Evolutionary conservation across 2,888 invertebrate species (phyloP).

Genomic region (Lobophora halterata): DNA sequence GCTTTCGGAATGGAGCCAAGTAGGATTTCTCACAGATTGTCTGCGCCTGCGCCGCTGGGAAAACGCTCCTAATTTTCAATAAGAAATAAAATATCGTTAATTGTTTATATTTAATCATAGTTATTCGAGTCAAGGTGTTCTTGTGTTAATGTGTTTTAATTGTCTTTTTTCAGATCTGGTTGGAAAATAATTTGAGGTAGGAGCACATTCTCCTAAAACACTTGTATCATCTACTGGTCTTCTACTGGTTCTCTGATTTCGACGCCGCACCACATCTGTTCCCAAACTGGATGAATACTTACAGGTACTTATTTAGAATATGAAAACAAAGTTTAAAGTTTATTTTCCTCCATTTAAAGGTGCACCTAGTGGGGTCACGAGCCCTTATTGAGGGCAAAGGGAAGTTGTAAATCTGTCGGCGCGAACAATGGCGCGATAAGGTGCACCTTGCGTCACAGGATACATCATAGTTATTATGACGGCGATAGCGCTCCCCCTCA

Average conservation of each 20-base stretch:
- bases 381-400: slow-evolving; percentile 80
- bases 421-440: slow-evolving; percentile 78
- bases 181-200: too few relatives aligned
- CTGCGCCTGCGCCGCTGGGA: slow-evolving; percentile 42
- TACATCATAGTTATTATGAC: too few relatives aligned
- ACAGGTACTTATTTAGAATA: neutral
- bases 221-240: too few relatives aligned
- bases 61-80: slow-evolving; percentile 48
- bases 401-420: slow-evolving; percentile 80
- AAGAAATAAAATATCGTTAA: slow-evolving; percentile 41
- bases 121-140: slow-evolving; percentile 30
- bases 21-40: slow-evolving; percentile 58
- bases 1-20: slow-evolving; percentile 44
- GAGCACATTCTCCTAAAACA: too few relatives aligned
- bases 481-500: slow-evolving; percentile 45
- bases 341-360: slow-evolving; percentile 37
- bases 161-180: slow-evolving; percentile 43
- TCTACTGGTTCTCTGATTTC: too few relatives aligned
- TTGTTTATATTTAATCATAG: slow-evolving; percentile 37
- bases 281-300: too few relatives aligned
- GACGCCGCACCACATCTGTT: too few relatives aligned
- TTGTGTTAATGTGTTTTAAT: slow-evolving; percentile 38
- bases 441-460: slow-evolving; percentile 76
- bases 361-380: slow-evolving; percentile 66
- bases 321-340: slow-evolving; percentile 6